Evolutionary conservation across 2,888 invertebrate genomes (phyloP).

Genomic region (Conomelus anceps): DNA sequence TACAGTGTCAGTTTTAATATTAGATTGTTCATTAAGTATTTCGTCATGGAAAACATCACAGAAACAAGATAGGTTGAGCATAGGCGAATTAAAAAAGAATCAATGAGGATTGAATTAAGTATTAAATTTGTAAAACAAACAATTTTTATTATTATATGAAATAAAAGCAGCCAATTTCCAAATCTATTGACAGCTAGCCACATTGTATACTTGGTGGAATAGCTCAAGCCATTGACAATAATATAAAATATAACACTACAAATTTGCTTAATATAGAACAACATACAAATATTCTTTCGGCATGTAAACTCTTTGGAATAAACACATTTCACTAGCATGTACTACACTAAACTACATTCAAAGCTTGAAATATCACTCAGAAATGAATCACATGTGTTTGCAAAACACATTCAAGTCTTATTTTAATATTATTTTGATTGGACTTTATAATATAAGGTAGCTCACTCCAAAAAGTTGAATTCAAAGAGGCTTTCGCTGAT

Average conservation of each 20-base stretch:
- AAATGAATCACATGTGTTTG: not conserved
- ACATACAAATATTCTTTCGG: not conserved
- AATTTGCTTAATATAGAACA: not conserved
- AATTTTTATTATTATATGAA: no score
- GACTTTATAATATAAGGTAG: not conserved
- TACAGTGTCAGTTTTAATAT: no score
- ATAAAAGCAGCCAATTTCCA: no score
- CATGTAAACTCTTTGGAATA: not conserved
- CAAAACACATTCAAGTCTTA: not conserved
- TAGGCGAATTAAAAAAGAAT: no score
- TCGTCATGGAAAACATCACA: no score
- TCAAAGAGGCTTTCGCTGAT: not conserved
- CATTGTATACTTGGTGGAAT: not conserved
- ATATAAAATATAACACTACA: not conserved
- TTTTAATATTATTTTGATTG: not conserved
- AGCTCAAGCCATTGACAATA: not conserved
- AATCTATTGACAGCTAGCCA: not conserved
- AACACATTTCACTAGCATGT: not conserved
- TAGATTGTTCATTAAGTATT: no score
- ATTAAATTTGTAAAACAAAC: no score
- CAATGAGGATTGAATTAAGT: no score
- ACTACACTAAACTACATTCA: not conserved
- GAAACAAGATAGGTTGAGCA: no score
- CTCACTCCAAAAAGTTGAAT: no score
- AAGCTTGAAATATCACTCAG: not conserved